These are phyloP conservation scores for Ochropleura plecta DNA, from an alignment of 2,888 invertebrate genomes.

Conservation along the genomic window DNA sequence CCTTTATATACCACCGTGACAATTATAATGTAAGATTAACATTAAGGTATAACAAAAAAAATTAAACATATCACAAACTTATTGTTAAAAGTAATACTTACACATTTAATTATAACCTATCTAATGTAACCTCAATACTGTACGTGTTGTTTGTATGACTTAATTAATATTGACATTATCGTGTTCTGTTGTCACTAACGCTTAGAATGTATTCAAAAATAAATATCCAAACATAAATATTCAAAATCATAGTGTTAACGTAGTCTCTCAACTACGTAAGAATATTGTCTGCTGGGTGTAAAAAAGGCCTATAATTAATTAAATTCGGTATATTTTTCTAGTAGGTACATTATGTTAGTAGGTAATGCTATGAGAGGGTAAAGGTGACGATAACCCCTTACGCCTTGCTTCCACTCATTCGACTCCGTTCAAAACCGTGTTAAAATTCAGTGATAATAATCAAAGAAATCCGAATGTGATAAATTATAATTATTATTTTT, in stretches of 20 bases:
- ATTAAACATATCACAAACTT: slow-evolving; percentile 72
- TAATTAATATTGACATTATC: slow-evolving; percentile 21
- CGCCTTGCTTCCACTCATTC: slow-evolving; percentile 12
- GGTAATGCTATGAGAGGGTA: background rate
- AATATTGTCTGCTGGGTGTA: slow-evolving; percentile 2
- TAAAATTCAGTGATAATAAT: slow-evolving; percentile 3
- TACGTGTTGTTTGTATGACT: slow-evolving; percentile 55
- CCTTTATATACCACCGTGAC: slow-evolving; percentile 67
- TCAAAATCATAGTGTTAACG: background rate
- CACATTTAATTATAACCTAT: slow-evolving; percentile 51
- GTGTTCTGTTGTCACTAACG: slow-evolving; percentile 27
- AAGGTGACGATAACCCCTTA: background rate
- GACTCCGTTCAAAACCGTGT: background rate
- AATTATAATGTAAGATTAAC: slow-evolving; percentile 65
- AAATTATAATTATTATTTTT: background rate
- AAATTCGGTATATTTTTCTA: slow-evolving; percentile 5
- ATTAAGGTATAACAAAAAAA: slow-evolving; percentile 67
- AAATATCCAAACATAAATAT: background rate
- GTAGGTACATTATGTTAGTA: background rate
- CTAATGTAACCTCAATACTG: slow-evolving; percentile 58
- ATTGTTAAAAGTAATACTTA: slow-evolving; percentile 65
- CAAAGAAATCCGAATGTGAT: background rate
- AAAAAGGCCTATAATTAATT: background rate
- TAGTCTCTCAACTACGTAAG: slow-evolving; percentile 10
- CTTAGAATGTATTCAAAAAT: background rate